A percentile compares a stretch with the other conserved stretches of the same genome.
phyloP scores from a whole-genome alignment of 2,888 invertebrate genomes.

The Himalopsyche tibetana region DNA sequence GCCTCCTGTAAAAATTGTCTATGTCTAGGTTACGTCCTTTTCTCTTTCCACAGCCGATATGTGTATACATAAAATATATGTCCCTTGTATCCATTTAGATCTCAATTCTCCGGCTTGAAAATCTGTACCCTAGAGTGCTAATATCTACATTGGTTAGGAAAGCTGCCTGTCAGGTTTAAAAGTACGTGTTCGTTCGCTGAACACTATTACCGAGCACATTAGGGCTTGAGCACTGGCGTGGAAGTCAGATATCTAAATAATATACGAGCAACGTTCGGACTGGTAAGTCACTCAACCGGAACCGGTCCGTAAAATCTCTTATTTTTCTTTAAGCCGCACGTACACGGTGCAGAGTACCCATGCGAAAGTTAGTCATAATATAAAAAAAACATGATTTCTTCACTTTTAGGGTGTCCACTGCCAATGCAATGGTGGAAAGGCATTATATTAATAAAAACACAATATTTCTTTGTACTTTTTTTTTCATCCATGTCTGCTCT shows the following conservation, averaged over 20 bases:
- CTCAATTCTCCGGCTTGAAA: conserved; percentile 5
- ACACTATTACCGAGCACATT: conserved; percentile 10
- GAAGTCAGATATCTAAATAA: conserved; percentile 28
- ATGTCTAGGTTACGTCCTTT: too few relatives aligned
- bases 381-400: conserved; percentile 4
- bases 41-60: too few relatives aligned
- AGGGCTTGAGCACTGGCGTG: not conserved
- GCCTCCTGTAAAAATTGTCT: too few relatives aligned
- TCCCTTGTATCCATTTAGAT: not conserved
- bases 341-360: conserved; percentile 11
- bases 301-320: conserved; percentile 32
- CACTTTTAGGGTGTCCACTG: too few relatives aligned
- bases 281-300: not conserved
- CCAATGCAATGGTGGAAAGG: too few relatives aligned
- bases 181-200: conserved; percentile 1
- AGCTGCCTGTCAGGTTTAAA: not conserved
- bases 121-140: not conserved
- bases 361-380: not conserved
- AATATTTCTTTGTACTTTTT: too few relatives aligned
- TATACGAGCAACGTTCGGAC: conserved; percentile 28
- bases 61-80: too few relatives aligned
- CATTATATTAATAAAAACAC: too few relatives aligned
- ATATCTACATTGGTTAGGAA: conserved; percentile 11
- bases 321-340: conserved; percentile 40
- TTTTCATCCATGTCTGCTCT: too few relatives aligned